Base-by-base conservation (phyloP, 1,140 invertebrate species). In the Atopsyche davidsoni region DNA sequence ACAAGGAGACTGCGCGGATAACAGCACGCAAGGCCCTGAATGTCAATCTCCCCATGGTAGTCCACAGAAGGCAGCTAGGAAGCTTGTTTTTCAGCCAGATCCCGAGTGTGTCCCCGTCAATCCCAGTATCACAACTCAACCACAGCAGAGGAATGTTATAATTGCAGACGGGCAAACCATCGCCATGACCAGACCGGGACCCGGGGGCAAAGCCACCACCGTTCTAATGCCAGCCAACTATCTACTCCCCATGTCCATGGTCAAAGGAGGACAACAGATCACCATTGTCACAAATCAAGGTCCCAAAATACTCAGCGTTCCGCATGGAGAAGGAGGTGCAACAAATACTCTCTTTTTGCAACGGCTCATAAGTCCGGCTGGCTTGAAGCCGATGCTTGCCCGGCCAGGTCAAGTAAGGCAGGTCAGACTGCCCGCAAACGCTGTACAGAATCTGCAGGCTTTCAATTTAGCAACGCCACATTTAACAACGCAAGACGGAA, bases 221-320 rank as follows among this genome's bases (percentile, higher is more conserved):
- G 79, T 83, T 2, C 58, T 84, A 17, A 80, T 84, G 60, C 79
- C 80, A 16, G 80, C 80, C 0, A 84, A 83, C 64, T 82, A 83
- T 58, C 75, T 85, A 38, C 61, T 85, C 40, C 82, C 82, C 0
- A 80, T 84, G 50, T 82, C 80, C 4, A 75, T 84, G 64, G 73
- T 85, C 22, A 84, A 85, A 65, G 76, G 80, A 10, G 79, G 80
- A 2, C 81, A 83, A 51, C 81, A 83, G 50, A 82, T 84, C 39
- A 80, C 81, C 0, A 82, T 85, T 35, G 81, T 85, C 0, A 82
- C 81, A 0, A 75, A 73, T 34, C 79, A 81, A 10, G 78, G 78
- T 0, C 80, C 79, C 3, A 84, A 83, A 60, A 67, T 83, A 14
- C 64, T 85, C 4, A 76, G 79, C 3, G 79, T 81, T 0, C 65